Conservation (phyloP, 2,797 vertebrate genomes). For the Borostomias antarcticus region DNA sequence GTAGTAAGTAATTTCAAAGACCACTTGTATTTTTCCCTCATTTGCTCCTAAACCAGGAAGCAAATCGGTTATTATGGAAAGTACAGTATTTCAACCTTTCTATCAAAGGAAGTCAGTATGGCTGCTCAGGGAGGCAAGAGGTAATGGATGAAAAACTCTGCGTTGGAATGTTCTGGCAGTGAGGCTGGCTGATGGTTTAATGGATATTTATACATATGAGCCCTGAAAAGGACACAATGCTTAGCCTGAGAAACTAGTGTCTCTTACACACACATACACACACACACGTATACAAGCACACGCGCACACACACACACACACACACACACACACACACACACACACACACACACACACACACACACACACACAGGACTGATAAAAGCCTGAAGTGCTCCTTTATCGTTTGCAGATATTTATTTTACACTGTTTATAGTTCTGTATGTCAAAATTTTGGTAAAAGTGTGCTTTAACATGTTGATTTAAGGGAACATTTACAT, state of each 20-base stretch:
- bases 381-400: slow-evolving; percentile 58
- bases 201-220: slow-evolving; percentile 52
- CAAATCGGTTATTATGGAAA: slow-evolving; percentile 54
- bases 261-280: slow-evolving; percentile 21
- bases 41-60: slow-evolving; percentile 15
- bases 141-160: slow-evolving; percentile 37
- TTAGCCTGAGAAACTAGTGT: slow-evolving; percentile 34
- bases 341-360: slow-evolving; percentile 28
- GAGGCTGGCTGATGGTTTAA: slow-evolving; percentile 30
- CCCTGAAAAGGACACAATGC: slow-evolving; percentile 29
- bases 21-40: neutral
- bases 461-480: slow-evolving; percentile 64
- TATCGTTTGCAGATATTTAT: slow-evolving; percentile 66
- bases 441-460: slow-evolving; percentile 56
- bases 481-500: slow-evolving; percentile 67
- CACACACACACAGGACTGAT: slow-evolving; percentile 36
- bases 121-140: slow-evolving; percentile 27
- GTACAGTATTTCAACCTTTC: slow-evolving; percentile 11
- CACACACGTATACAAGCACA: slow-evolving; percentile 10
- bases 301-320: slow-evolving; percentile 35
- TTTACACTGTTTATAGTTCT: slow-evolving; percentile 62
- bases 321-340: slow-evolving; percentile 16
- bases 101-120: slow-evolving; percentile 48
- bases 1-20: slow-evolving; percentile 18
- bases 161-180: slow-evolving; percentile 49